These are phyloP conservation scores for Narcine bancroftii DNA, from an alignment of 2,113 vertebrate genomes.

Conservation along the genomic window DNA sequence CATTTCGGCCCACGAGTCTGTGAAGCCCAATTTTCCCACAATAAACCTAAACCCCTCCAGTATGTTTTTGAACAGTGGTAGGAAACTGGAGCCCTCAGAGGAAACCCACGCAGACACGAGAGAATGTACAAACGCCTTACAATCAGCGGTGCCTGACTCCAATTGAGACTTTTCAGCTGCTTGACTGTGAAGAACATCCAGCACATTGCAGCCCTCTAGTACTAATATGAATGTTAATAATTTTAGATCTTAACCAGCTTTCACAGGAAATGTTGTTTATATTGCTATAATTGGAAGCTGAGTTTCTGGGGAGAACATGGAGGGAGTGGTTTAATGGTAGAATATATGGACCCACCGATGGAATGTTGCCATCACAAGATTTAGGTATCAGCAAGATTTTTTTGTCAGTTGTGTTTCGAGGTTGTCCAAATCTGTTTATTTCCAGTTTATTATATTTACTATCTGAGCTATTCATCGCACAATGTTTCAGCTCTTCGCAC, in stretches of 20 bases:
- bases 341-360: neutral
- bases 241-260: neutral
- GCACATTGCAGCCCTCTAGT: neutral
- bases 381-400: neutral
- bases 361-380: neutral
- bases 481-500: neutral
- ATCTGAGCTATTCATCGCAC: no score
- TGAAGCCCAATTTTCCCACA: no score
- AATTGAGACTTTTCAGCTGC: neutral
- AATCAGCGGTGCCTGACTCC: no score
- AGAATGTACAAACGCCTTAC: no score
- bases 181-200: neutral
- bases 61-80: no score
- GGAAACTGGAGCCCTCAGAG: no score
- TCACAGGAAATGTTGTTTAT: neutral
- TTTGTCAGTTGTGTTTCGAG: neutral
- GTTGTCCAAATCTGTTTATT: neutral
- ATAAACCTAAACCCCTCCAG: no score
- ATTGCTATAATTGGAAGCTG: neutral
- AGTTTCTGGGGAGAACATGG: neutral
- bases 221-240: slow-evolving; percentile 22
- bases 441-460: neutral
- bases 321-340: neutral
- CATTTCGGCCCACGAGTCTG: no score
- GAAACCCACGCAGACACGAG: no score